Evolutionary conservation across 2,797 vertebrate genomes (phyloP).

Genomic region (Molossus molossus): DNA sequence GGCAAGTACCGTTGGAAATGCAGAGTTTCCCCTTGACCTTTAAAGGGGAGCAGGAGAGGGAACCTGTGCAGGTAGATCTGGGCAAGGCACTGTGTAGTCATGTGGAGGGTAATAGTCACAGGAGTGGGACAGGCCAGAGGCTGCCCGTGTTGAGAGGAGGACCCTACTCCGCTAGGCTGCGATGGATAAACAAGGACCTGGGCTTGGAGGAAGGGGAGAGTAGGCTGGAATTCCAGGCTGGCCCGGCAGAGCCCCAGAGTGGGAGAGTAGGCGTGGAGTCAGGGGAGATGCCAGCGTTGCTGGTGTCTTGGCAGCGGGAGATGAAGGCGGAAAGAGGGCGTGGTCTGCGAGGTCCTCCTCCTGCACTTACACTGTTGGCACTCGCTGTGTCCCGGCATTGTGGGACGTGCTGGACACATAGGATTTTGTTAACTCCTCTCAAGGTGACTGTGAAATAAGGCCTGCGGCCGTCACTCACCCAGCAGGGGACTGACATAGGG

Average conservation of each 20-base stretch:
- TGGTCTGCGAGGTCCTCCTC: rapidly evolving
- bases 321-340: background rate
- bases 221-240: background rate
- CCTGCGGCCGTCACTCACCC: background rate
- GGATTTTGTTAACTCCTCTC: background rate
- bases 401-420: background rate
- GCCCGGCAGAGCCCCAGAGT: background rate
- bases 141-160: background rate
- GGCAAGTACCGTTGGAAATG: background rate
- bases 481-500: background rate
- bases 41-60: background rate
- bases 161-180: background rate
- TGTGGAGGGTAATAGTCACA: background rate
- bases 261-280: background rate
- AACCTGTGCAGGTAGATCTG: background rate
- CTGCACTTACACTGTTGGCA: background rate
- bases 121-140: rapidly evolving
- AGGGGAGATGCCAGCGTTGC: background rate
- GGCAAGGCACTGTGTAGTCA: background rate
- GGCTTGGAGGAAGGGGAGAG: background rate
- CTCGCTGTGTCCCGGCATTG: background rate
- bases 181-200: background rate
- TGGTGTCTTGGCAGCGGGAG: background rate
- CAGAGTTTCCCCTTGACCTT: background rate
- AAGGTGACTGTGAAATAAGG: background rate